Conservation (phyloP, 2,888 invertebrate genomes). For the Lottia scabra region DNA sequence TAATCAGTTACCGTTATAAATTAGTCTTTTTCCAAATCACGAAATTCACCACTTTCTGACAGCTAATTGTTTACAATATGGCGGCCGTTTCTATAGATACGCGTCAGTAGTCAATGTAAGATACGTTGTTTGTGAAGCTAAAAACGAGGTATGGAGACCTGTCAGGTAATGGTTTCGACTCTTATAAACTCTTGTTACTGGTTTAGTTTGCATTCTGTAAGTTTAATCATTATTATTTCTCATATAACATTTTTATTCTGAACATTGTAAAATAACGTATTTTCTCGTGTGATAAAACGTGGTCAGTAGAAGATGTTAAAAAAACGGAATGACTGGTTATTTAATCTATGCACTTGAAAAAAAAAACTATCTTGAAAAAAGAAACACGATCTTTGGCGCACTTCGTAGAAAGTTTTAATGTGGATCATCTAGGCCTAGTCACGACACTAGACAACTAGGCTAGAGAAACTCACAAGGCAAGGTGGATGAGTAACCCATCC, state of each 20-base stretch:
- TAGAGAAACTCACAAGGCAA: no score
- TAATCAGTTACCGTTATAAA: no score
- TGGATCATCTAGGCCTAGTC: background rate
- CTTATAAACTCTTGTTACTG: constrained; percentile 9
- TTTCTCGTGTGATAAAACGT: no score
- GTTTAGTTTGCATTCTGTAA: constrained; percentile 1
- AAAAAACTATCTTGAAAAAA: background rate
- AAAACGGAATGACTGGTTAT: no score
- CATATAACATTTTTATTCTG: no score
- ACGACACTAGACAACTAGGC: no score
- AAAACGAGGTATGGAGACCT: constrained; percentile 5
- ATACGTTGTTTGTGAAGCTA: constrained; percentile 6
- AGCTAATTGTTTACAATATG: background rate
- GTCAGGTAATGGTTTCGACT: constrained; percentile 8
- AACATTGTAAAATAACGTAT: no score
- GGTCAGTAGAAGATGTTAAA: no score
- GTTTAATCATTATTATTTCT: constrained; percentile 9
- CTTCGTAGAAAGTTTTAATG: constrained; percentile 6
- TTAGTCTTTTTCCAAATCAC: no score
- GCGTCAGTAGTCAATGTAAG: background rate
- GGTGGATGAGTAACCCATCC: no score
- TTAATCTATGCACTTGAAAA: background rate
- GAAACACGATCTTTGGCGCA: background rate
- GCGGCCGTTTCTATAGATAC: constrained; percentile 3
- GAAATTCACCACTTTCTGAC: no score